A percentile compares a stretch with the other conserved stretches of the same genome.
phyloP scores from a whole-genome alignment of 1,140 invertebrate genomes.

The Drosophila micromelanica region DNA sequence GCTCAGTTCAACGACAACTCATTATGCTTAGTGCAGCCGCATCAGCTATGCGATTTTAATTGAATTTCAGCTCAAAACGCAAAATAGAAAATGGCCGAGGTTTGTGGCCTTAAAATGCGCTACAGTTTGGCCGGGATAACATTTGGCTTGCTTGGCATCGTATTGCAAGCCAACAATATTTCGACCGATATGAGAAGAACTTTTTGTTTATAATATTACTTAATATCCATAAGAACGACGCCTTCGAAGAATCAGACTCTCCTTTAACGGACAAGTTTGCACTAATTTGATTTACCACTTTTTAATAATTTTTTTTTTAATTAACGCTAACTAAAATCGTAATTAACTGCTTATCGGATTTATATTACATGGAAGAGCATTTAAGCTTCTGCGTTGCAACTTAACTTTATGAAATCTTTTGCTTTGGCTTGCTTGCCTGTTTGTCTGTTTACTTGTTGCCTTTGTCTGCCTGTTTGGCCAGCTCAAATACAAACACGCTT shows the following conservation, averaged over 20 bases:
- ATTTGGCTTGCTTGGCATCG: too few relatives aligned
- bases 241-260: too few relatives aligned
- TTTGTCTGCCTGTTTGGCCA: slow-evolving; percentile 51
- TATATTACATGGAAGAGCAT: slow-evolving; percentile 20
- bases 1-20: slow-evolving; percentile 46
- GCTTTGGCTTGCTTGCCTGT: slow-evolving; percentile 1
- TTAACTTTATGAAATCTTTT: neutral
- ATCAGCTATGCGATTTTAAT: slow-evolving; percentile 48
- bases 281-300: too few relatives aligned
- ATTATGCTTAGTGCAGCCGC: slow-evolving; percentile 62
- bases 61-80: slow-evolving; percentile 62
- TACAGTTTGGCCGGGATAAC: neutral
- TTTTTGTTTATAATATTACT: too few relatives aligned
- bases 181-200: too few relatives aligned
- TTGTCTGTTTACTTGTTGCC: slow-evolving; percentile 27
- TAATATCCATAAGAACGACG: too few relatives aligned
- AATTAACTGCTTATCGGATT: neutral
- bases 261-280: too few relatives aligned
- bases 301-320: too few relatives aligned
- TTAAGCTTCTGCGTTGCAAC: neutral
- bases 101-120: slow-evolving; percentile 8
- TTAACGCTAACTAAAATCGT: too few relatives aligned
- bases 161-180: neutral
- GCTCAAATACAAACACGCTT: slow-evolving; percentile 58
- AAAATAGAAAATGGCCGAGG: slow-evolving; percentile 7